Base-by-base conservation (phyloP, 2,888 invertebrate genomes). In the Noctua janthe region DNA sequence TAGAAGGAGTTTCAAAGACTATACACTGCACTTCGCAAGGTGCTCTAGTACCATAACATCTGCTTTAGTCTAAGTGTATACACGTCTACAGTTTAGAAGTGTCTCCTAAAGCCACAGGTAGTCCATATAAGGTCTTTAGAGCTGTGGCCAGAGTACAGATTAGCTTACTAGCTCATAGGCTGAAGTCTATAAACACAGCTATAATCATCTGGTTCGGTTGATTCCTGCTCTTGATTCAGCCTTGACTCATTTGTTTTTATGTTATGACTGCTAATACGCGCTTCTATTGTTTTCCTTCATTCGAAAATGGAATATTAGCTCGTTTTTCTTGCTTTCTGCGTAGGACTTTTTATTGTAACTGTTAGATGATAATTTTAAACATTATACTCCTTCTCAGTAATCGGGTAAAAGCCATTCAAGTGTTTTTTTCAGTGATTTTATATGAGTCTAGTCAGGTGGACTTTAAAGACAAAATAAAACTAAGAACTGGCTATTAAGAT, bases 181-280 rank as follows among this genome's bases (percentile, higher is more conserved):
- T 47, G 17, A n/a, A 5, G 64, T 59, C n/a, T 62, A 72, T 82
- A 76, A 86, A 86, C 83, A 82, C 49, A 7, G 49, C 70, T 74
- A 70, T 83, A 75, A 67, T 73, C 66, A 77, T 77, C 49, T 76
- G n/a, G n/a, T 51, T 81, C 20, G 35, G 67, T 51, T 51, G 83
- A 71, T 72, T 64, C 76, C 29, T 56, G 51, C 43, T 54, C 67
- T 75, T 74, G 80, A 76, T 62, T 69, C 80, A 71, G 71, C 17
- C 66, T 66, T 66, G 15, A 59, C n/a, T 80, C 83, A 15, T 86
- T 85, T 13, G 56, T 11, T 75, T 80, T 80, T 86, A 86, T 77
- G 74, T 56, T 56, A 75, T 62, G 49, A 35, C 54, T 72, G 62
- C 47, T 82, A 76, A 70, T 72, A 35, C 35, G 74, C 73, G 5